These are phyloP conservation scores for Epiblema foenella DNA, from an alignment of 2,888 invertebrate genomes.

Conservation along the genomic window DNA sequence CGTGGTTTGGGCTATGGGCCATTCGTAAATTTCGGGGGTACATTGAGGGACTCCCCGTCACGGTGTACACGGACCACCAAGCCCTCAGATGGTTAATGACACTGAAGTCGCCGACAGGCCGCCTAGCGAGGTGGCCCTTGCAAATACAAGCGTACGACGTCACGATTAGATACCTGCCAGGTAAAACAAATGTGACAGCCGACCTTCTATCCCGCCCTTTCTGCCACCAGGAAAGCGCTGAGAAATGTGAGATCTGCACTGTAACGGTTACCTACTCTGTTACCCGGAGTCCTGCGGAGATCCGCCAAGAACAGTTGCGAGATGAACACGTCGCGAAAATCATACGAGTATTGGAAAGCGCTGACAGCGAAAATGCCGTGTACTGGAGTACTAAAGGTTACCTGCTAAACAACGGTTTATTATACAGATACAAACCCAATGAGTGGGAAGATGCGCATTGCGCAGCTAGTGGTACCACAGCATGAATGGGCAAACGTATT, in stretches of 20 bases:
- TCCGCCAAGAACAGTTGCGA: background rate
- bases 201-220: slow-evolving; percentile 53
- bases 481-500: background rate
- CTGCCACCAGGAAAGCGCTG: background rate
- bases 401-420: too few relatives aligned
- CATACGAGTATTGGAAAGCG: background rate
- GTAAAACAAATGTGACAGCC: slow-evolving; percentile 57
- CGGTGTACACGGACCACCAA: slow-evolving; percentile 56
- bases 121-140: slow-evolving; percentile 66
- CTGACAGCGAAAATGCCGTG: background rate
- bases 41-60: slow-evolving; percentile 63
- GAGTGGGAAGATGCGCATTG: too few relatives aligned
- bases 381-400: background rate
- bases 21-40: slow-evolving; percentile 44
- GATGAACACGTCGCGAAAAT: background rate
- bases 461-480: slow-evolving; percentile 7
- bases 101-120: slow-evolving; percentile 59
- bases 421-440: too few relatives aligned
- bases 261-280: slow-evolving; percentile 46
- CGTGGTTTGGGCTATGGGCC: background rate
- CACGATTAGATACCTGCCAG: slow-evolving; percentile 56
- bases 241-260: background rate
- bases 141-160: slow-evolving; percentile 57
- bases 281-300: background rate
- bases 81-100: slow-evolving; percentile 64